phyloP scores from a whole-genome alignment of 2,888 invertebrate genomes.

The Junonia oenone region DNA sequence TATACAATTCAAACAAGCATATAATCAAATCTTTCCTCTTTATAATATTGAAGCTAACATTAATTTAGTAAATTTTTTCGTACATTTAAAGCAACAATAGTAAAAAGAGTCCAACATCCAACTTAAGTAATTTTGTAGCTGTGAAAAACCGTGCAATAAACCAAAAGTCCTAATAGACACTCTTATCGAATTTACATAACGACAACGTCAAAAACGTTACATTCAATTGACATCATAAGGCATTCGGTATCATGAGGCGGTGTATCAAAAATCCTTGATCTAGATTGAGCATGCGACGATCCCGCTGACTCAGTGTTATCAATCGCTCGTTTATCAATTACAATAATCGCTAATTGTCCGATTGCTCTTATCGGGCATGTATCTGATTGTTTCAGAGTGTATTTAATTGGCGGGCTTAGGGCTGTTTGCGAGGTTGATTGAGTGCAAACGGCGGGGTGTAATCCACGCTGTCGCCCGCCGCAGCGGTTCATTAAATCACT shows the following conservation, averaged over 20 bases:
- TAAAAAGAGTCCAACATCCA: too few species aligned
- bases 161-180: not conserved
- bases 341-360: conserved; percentile 52
- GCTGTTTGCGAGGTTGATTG: conserved; percentile 77
- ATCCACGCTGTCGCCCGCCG: conserved; percentile 72
- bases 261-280: conserved; percentile 25
- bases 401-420: conserved; percentile 74
- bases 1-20: too few species aligned
- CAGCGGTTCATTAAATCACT: conserved; percentile 75
- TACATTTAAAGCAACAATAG: too few species aligned
- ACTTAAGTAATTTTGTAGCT: too few species aligned
- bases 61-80: too few species aligned
- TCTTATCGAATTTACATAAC: not conserved
- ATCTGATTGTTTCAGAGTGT: conserved; percentile 70
- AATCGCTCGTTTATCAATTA: conserved; percentile 37
- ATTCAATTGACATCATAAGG: conserved; percentile 5
- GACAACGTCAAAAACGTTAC: not conserved
- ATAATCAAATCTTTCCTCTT: too few species aligned
- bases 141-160: too few species aligned
- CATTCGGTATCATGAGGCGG: not conserved
- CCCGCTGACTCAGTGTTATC: conserved; percentile 11
- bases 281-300: conserved; percentile 20
- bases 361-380: conserved; percentile 66
- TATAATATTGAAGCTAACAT: too few species aligned
- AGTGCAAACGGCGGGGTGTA: conserved; percentile 76